A percentile compares a stretch with the other conserved stretches of the same genome.
Conservation (phyloP, 1,140 invertebrate genomes). For the Calephelis nemesis region DNA sequence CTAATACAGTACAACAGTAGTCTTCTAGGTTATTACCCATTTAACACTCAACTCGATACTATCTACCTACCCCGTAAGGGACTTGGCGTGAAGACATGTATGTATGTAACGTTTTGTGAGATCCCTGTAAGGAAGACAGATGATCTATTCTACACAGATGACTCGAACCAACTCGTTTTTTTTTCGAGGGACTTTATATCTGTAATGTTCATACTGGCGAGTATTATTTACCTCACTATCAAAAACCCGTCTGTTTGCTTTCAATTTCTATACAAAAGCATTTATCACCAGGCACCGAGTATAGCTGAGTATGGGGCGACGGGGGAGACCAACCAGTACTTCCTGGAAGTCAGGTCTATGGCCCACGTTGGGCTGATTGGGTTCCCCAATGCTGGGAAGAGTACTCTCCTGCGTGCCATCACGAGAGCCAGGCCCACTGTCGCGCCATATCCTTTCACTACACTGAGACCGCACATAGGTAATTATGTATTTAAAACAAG, state of each 20-base stretch:
- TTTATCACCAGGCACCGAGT: slow-evolving; percentile 81
- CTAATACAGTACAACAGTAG: too few relatives aligned
- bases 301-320: slow-evolving; percentile 93
- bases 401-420: slow-evolving; percentile 93
- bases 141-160: too few relatives aligned
- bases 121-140: too few relatives aligned
- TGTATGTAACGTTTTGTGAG: too few relatives aligned
- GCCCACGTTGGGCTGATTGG: slow-evolving; percentile 97
- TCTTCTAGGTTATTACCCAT: too few relatives aligned
- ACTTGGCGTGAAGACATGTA: too few relatives aligned
- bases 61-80: too few relatives aligned
- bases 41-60: too few relatives aligned
- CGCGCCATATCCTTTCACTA: slow-evolving; percentile 98
- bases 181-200: too few relatives aligned
- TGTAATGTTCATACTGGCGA: too few relatives aligned
- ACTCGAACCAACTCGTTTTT: too few relatives aligned
- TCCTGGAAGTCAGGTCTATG: slow-evolving; percentile 93
- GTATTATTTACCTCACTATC: too few relatives aligned
- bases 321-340: slow-evolving; percentile 88
- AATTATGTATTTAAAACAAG: slow-evolving; percentile 32
- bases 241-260: neutral
- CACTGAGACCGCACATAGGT: slow-evolving; percentile 93
- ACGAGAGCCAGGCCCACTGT: slow-evolving; percentile 96
- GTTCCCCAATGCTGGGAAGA: slow-evolving; percentile 98
- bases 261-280: neutral